A percentile compares a stretch with the other conserved stretches of the same genome.
Evolutionary conservation across 2,113 vertebrate species (phyloP).

Genomic region (Thryonomys swinderianus): DNA sequence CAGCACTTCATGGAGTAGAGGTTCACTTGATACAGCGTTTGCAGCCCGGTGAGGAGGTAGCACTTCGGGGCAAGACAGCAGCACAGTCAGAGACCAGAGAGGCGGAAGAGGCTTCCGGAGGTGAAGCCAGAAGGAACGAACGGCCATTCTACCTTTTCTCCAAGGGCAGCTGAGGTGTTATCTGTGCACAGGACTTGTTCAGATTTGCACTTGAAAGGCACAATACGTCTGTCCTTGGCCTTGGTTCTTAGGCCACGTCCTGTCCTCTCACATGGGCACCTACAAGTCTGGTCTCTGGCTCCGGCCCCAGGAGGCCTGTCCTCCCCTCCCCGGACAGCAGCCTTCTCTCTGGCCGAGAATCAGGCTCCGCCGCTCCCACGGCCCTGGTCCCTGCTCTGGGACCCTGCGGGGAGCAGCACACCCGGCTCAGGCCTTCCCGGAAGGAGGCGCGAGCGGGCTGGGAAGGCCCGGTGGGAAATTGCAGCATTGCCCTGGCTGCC

Average conservation of each 20-base stretch:
- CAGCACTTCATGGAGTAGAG: background rate
- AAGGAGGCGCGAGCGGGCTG: background rate
- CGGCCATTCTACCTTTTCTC: background rate
- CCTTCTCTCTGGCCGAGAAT: background rate
- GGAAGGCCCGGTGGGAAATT: background rate
- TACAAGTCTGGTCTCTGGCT: background rate
- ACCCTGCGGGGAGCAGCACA: too few relatives aligned
- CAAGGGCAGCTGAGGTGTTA: background rate
- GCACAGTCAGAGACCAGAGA: background rate
- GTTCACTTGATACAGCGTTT: background rate
- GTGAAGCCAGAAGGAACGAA: background rate
- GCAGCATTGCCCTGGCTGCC: background rate
- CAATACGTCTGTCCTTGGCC: background rate
- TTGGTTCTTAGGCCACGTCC: background rate
- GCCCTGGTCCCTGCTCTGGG: background rate
- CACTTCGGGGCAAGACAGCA: background rate
- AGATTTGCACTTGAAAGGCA: background rate
- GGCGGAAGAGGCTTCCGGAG: background rate
- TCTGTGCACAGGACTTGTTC: background rate
- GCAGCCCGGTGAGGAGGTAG: background rate
- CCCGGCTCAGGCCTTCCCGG: background rate
- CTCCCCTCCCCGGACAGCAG: background rate
- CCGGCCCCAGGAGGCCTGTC: background rate
- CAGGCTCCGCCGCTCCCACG: background rate
- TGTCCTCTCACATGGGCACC: background rate